These are phyloP conservation scores for Hydrozoanthus tunicans DNA, from an alignment of 64 coral and sea anemone species.

Conservation along the genomic window DNA sequence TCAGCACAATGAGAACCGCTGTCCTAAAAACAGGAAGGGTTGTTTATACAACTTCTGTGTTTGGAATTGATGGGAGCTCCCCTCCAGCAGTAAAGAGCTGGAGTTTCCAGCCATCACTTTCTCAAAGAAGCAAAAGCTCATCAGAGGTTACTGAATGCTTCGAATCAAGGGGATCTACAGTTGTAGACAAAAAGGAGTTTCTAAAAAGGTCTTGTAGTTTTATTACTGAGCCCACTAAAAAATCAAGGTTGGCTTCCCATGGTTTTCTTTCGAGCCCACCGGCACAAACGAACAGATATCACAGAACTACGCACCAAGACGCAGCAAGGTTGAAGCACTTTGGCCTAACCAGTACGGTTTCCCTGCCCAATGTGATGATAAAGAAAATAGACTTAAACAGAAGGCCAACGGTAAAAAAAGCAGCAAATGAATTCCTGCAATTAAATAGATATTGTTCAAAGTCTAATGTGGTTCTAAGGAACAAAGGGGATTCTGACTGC, in stretches of 20 bases:
- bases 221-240: neutral
- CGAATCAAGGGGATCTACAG: neutral
- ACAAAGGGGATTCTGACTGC: neutral
- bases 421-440: neutral
- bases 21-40: neutral
- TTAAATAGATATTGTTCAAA: neutral
- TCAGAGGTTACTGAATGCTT: neutral
- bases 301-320: neutral
- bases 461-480: neutral
- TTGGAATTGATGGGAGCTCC: constrained; percentile 27
- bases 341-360: neutral
- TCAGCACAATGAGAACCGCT: neutral
- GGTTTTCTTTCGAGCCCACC: neutral
- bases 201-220: neutral
- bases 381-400: neutral
- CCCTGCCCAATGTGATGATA: neutral
- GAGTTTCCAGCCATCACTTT: neutral
- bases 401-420: neutral
- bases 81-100: constrained; percentile 21
- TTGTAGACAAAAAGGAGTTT: neutral
- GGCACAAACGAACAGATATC: neutral
- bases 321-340: neutral
- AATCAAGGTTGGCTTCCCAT: neutral
- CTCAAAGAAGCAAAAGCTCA: neutral
- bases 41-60: neutral